These are phyloP conservation scores for Paracanthobrama guichenoti DNA, from an alignment of 2,113 vertebrate genomes.

Conservation along the genomic window DNA sequence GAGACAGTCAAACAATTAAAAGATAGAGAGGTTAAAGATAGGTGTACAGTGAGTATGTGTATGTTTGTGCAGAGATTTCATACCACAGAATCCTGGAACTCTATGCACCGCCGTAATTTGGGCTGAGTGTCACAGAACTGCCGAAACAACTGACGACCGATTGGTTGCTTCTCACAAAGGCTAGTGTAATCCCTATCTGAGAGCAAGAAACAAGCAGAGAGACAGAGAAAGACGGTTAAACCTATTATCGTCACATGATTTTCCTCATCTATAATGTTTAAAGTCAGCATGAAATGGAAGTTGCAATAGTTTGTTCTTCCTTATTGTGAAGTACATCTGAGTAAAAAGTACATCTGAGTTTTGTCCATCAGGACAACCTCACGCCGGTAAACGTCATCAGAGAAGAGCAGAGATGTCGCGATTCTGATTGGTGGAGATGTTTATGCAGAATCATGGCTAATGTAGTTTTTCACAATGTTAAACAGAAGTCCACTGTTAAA, in stretches of 20 bases:
- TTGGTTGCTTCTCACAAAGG: constrained; percentile 85
- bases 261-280: background rate
- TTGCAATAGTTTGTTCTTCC: too few relatives aligned
- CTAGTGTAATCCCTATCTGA: constrained; percentile 81
- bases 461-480: too few relatives aligned
- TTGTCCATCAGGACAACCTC: too few relatives aligned
- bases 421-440: too few relatives aligned
- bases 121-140: constrained; percentile 84
- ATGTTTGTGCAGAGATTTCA: constrained; percentile 19
- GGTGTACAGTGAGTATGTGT: background rate
- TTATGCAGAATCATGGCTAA: too few relatives aligned
- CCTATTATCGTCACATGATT: background rate
- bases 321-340: too few relatives aligned
- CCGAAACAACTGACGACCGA: constrained; percentile 82
- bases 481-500: too few relatives aligned
- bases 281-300: background rate
- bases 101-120: constrained; percentile 81
- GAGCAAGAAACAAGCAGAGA: constrained; percentile 34
- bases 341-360: too few relatives aligned
- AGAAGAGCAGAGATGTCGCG: too few relatives aligned
- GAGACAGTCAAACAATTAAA: background rate
- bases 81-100: constrained; percentile 85
- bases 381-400: too few relatives aligned
- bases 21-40: background rate
- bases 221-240: background rate